Percentiles rank a stretch among this genome's conserved stretches.
phyloP scores from a whole-genome alignment of 1,140 invertebrate genomes.

The Adelges cooleyi region DNA sequence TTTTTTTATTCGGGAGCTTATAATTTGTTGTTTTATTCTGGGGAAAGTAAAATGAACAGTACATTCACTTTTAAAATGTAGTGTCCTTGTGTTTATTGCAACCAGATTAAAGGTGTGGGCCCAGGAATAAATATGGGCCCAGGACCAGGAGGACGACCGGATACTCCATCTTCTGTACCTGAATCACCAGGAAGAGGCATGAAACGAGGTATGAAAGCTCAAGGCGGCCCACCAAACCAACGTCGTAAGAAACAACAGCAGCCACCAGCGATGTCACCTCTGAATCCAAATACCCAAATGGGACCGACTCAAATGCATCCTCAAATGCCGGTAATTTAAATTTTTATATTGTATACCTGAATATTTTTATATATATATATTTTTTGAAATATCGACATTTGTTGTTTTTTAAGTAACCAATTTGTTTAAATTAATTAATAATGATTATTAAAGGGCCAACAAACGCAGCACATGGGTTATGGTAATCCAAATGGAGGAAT shows the following conservation, averaged over 20 bases:
- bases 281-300: slow-evolving; percentile 27
- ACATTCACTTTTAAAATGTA: slow-evolving; percentile 34
- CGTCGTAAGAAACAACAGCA: slow-evolving; percentile 35
- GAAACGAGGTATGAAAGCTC: slow-evolving; percentile 31
- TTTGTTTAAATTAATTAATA: too few species aligned
- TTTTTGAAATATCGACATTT: too few species aligned
- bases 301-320: slow-evolving; percentile 30
- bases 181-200: slow-evolving; percentile 36
- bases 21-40: slow-evolving; percentile 29
- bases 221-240: slow-evolving; percentile 31
- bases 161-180: slow-evolving; percentile 36
- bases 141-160: slow-evolving; percentile 44
- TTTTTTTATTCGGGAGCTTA: slow-evolving; percentile 19
- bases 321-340: slow-evolving; percentile 30
- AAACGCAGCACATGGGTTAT: slow-evolving; percentile 26
- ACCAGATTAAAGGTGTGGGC: slow-evolving; percentile 42
- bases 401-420: too few species aligned
- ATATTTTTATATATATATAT: too few species aligned
- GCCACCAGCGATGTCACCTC: slow-evolving; percentile 32
- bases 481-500: slow-evolving; percentile 18
- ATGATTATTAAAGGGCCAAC: too few species aligned
- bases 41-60: slow-evolving; percentile 31
- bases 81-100: slow-evolving; percentile 38
- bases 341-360: too few species aligned
- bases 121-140: slow-evolving; percentile 43